A percentile compares a stretch with the other conserved stretches of the same genome.
phyloP scores from a whole-genome alignment of 2,113 vertebrate genomes.

The Cyanoramphus novaezelandiae region DNA sequence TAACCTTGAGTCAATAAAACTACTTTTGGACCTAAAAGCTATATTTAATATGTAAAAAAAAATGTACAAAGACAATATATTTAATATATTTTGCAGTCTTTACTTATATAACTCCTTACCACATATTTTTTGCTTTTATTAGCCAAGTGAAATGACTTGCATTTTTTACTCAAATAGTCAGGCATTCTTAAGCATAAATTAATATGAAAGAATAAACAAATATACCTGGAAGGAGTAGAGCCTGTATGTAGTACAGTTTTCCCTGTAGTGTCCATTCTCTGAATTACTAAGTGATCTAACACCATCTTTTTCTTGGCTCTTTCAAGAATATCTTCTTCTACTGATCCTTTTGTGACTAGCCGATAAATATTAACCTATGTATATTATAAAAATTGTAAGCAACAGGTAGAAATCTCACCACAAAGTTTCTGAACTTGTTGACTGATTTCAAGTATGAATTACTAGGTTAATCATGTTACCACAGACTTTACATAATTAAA shows the following conservation, averaged over 20 bases:
- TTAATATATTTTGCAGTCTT: slow-evolving; percentile 8
- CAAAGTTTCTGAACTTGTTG: not conserved
- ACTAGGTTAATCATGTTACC: not conserved
- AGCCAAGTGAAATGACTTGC: not conserved
- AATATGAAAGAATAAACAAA: not conserved
- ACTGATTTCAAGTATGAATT: not conserved
- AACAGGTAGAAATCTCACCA: not conserved
- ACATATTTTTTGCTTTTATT: not conserved
- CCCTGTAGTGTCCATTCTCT: slow-evolving; percentile 98
- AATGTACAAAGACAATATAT: not conserved
- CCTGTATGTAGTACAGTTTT: slow-evolving; percentile 96
- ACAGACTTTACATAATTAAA: not conserved
- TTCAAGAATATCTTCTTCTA: slow-evolving; percentile 98
- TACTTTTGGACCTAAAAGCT: not conserved
- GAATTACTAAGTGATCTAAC: slow-evolving; percentile 96
- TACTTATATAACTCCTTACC: not conserved
- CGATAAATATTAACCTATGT: slow-evolving; percentile 97
- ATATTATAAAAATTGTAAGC: not conserved
- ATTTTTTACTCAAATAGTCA: slow-evolving; percentile 22
- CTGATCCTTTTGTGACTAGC: slow-evolving; percentile 92
- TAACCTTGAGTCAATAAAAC: not conserved
- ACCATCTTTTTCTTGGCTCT: slow-evolving; percentile 99
- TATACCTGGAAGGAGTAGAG: slow-evolving; percentile 91
- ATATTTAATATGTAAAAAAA: not conserved
- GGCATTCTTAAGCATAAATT: not conserved